Evolutionary conservation across 2,797 vertebrate species (phyloP).

Genomic region (Amphiprion clarkii): DNA sequence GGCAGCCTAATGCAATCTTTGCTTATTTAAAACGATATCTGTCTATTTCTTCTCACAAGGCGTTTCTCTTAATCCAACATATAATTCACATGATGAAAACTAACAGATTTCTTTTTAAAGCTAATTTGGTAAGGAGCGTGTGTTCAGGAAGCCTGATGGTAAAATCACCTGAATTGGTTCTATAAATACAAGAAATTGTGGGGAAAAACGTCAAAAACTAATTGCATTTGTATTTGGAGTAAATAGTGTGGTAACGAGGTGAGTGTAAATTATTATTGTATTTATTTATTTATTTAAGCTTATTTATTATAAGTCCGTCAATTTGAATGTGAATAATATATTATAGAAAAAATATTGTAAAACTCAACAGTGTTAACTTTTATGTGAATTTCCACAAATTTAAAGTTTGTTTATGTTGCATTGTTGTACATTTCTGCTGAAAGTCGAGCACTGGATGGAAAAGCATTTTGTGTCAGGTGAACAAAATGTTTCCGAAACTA

Average conservation of each 20-base stretch:
- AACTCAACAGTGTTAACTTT: constrained; percentile 61
- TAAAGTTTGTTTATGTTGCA: constrained; percentile 63
- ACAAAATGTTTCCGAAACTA: constrained; percentile 37
- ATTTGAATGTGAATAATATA: constrained; percentile 77
- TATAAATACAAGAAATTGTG: constrained; percentile 38
- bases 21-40: constrained; percentile 44
- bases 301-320: constrained; percentile 71
- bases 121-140: constrained; percentile 49
- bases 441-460: constrained; percentile 29
- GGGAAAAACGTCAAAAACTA: constrained; percentile 19
- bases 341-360: constrained; percentile 62
- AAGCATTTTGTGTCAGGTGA: constrained; percentile 42
- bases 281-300: constrained; percentile 74
- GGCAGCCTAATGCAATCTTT: constrained; percentile 75
- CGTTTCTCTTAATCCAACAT: constrained; percentile 47
- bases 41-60: constrained; percentile 43
- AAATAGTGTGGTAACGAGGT: constrained; percentile 69
- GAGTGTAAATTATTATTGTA: constrained; percentile 77
- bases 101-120: background rate
- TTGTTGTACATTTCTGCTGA: constrained; percentile 69
- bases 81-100: constrained; percentile 38
- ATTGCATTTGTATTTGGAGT: constrained; percentile 69
- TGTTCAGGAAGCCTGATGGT: constrained; percentile 48
- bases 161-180: constrained; percentile 40
- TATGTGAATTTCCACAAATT: constrained; percentile 60